Evolutionary conservation across 2,888 invertebrate genomes (phyloP), one percentile per base, ranked within the genome.

Genomic region (Schizaphis graminum): DNA sequence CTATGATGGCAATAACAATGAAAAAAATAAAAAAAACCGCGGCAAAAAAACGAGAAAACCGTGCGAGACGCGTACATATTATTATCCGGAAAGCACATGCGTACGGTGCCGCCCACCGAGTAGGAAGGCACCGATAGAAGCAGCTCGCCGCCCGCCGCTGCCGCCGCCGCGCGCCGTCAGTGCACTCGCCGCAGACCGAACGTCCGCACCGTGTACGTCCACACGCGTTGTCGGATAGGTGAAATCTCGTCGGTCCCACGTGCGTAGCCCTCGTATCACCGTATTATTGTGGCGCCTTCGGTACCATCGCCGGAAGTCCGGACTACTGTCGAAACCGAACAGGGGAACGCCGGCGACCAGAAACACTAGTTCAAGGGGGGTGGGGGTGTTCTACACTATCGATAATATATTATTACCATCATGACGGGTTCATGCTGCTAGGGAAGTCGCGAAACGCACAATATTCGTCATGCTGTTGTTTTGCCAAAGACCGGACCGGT

Each of bases 51-150:
- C 16, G n/a, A 13, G 28, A 89, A 44, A 24, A 47, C 41, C 21
- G n/a, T 11, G 35, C 24, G 61, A 77, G 16, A 77, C 77, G 57
- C 3, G 91, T n/a, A n/a, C 56, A 35, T 28, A 61, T 57, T 61
- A 26, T 85, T 61, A 28, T 85, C 24, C 44, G 67, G 56, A 86
- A 85, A 94, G 93, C 93, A 90, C 93, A 94, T 94, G 90, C 93
- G 93, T 94, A 85, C 57, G 93, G 93, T 28, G 90, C 90, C 93
- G 93, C 93, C 93, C 93, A 94, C 93, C 93, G 93, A 94, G 49
- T 89, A 89, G 89, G 90, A 90, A 90, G 93, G 84, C 85, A 41
- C 92, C 92, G 91, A 85, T 10, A 13, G 41, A 53, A 28, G 49
- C 53, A 44, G 28, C 91, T 47, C 53, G 85, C 90, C 84, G 49